These are phyloP conservation scores for Nemoura dubitans DNA, from an alignment of 2,888 invertebrate genomes.

Conservation along the genomic window DNA sequence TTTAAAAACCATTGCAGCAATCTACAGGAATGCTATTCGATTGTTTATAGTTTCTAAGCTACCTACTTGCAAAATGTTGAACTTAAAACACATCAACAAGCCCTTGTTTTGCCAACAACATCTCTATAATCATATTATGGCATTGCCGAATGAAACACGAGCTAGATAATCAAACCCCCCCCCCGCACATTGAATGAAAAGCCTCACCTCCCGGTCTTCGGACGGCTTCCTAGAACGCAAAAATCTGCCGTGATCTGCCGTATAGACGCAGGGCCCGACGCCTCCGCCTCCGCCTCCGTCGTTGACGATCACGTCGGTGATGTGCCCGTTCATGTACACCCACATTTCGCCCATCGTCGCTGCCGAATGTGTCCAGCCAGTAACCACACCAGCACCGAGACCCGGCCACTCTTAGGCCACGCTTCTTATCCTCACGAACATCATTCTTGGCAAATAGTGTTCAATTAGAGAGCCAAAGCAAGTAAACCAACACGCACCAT, in stretches of 20 bases:
- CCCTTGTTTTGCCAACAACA: no score
- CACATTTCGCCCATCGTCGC: slow-evolving; percentile 42
- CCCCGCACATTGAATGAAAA: neutral
- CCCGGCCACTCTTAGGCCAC: neutral
- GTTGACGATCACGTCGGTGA: slow-evolving; percentile 48
- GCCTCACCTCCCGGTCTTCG: neutral
- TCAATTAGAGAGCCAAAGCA: neutral
- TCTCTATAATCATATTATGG: no score
- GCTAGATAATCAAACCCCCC: no score
- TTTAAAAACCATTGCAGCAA: no score
- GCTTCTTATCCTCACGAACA: neutral
- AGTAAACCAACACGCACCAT: neutral
- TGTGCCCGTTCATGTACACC: slow-evolving; percentile 51
- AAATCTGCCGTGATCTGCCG: slow-evolving; percentile 27
- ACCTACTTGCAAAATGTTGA: no score
- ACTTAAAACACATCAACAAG: no score
- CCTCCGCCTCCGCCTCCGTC: neutral
- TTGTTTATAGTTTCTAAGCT: no score
- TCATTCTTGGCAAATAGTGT: neutral
- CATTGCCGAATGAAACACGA: no score
- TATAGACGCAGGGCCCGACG: neutral
- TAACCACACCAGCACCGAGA: neutral
- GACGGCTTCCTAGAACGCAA: neutral
- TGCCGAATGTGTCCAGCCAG: neutral
- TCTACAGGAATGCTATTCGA: no score